phyloP scores from a whole-genome alignment of 2,888 invertebrate species.

The Troides helena region DNA sequence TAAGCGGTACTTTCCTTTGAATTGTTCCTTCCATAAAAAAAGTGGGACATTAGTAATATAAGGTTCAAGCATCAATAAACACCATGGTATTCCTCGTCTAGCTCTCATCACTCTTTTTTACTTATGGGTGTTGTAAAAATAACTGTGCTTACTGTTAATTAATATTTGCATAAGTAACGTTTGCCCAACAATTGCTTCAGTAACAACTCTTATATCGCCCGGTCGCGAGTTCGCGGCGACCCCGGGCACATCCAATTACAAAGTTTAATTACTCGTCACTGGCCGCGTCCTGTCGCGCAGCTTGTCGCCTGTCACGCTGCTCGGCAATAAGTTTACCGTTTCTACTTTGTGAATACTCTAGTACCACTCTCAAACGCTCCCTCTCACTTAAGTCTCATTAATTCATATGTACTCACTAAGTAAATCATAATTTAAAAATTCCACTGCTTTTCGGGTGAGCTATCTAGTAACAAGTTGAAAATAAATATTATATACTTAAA shows the following conservation, averaged over 20 bases:
- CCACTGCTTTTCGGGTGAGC: not conserved
- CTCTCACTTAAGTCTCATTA: not conserved
- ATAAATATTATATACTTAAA: too few relatives aligned
- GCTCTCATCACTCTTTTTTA: not conserved
- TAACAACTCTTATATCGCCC: slow-evolving; percentile 22
- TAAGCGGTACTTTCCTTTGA: too few relatives aligned
- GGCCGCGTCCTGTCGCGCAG: slow-evolving; percentile 30
- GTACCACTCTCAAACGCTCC: not conserved
- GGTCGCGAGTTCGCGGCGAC: slow-evolving; percentile 34
- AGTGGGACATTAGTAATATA: too few relatives aligned
- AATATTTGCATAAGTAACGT: slow-evolving; percentile 27
- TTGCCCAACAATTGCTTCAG: slow-evolving; percentile 23
- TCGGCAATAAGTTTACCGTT: slow-evolving; percentile 7
- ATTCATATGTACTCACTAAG: not conserved
- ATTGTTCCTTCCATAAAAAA: too few relatives aligned
- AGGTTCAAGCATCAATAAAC: too few relatives aligned
- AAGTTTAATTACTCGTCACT: slow-evolving; percentile 56
- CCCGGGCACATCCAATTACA: slow-evolving; percentile 52
- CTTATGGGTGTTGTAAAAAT: not conserved
- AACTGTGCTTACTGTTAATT: slow-evolving; percentile 16
- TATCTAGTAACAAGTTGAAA: not conserved
- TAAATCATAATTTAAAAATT: not conserved
- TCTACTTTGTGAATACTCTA: slow-evolving; percentile 19
- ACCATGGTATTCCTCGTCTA: too few relatives aligned
- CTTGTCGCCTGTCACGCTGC: slow-evolving; percentile 33